A percentile compares a stretch with the other conserved stretches of the same genome.
These are phyloP conservation scores for Anticlea derivata DNA, from an alignment of 2,888 invertebrate species.

Conservation along the genomic window DNA sequence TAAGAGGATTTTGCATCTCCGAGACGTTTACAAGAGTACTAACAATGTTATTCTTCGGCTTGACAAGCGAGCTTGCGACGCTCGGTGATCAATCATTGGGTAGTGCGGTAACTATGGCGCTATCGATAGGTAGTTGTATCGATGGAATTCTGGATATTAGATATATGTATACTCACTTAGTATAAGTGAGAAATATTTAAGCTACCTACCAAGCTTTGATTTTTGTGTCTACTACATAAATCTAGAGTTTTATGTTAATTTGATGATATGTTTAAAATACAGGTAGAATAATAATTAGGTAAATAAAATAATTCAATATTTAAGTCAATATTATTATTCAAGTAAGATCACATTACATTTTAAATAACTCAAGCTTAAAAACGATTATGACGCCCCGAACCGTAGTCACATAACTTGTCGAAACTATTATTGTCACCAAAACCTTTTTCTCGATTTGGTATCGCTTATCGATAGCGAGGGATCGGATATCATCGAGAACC, in stretches of 20 bases:
- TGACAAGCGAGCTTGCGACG: conserved; percentile 69
- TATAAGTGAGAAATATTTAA: background rate
- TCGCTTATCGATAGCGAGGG: conserved; percentile 42
- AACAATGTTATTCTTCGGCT: conserved; percentile 80
- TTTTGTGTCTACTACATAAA: too few relatives aligned
- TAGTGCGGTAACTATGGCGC: conserved; percentile 54
- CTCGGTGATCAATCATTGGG: conserved; percentile 72
- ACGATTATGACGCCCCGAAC: conserved; percentile 17
- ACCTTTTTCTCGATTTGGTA: conserved; percentile 32
- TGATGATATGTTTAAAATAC: too few relatives aligned
- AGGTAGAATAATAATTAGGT: too few relatives aligned
- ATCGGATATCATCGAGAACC: conserved; percentile 37
- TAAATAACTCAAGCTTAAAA: conserved; percentile 12
- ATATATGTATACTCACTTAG: background rate
- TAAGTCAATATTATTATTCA: conserved; percentile 5
- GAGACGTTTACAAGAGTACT: conserved; percentile 75
- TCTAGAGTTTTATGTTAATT: too few relatives aligned
- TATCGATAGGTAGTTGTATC: conserved; percentile 40
- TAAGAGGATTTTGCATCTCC: conserved; percentile 71
- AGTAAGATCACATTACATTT: conserved; percentile 16
- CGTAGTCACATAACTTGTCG: conserved; percentile 23
- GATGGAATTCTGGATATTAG: conserved; percentile 23
- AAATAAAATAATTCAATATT: background rate
- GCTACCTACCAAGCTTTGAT: too few relatives aligned
- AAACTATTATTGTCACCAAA: conserved; percentile 28